These are phyloP conservation scores for Temnothorax nylanderi DNA, from an alignment of 1,140 invertebrate species.

Conservation along the genomic window DNA sequence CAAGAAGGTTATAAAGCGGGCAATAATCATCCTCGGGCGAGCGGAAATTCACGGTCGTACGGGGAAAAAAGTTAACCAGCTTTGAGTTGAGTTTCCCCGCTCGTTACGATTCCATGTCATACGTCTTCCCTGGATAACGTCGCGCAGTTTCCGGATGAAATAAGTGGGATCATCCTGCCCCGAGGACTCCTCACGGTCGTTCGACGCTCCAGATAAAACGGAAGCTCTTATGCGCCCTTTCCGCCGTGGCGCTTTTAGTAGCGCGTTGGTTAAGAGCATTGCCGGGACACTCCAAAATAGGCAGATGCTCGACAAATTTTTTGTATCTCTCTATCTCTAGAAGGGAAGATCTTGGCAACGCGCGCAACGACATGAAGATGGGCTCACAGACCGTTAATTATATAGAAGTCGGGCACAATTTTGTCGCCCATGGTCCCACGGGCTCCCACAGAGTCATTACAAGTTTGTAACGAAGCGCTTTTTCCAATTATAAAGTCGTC, in stretches of 20 bases:
- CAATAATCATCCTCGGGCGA: slow-evolving; percentile 68
- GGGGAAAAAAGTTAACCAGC: slow-evolving; percentile 67
- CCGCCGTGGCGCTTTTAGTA: slow-evolving; percentile 51
- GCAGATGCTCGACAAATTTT: slow-evolving; percentile 41
- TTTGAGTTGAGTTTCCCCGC: slow-evolving; percentile 48
- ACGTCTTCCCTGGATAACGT: slow-evolving; percentile 63
- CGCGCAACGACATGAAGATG: background rate
- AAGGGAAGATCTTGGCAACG: slow-evolving; percentile 8
- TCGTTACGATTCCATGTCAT: slow-evolving; percentile 64
- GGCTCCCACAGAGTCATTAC: slow-evolving; percentile 15
- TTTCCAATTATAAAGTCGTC: slow-evolving; percentile 55
- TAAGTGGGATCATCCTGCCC: slow-evolving; percentile 57
- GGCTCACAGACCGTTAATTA: slow-evolving; percentile 39
- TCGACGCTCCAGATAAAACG: slow-evolving; percentile 56
- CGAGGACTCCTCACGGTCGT: slow-evolving; percentile 14
- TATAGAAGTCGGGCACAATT: slow-evolving; percentile 15
- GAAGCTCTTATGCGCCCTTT: slow-evolving; percentile 68
- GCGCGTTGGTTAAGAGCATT: slow-evolving; percentile 25
- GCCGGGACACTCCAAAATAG: slow-evolving; percentile 29
- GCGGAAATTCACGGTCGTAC: slow-evolving; percentile 50
- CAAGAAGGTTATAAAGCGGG: slow-evolving; percentile 69
- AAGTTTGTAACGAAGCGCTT: slow-evolving; percentile 39
- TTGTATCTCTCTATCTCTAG: background rate
- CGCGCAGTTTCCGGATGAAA: slow-evolving; percentile 66
- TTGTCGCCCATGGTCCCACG: slow-evolving; percentile 17